Percentiles rank a stretch among this genome's conserved stretches.
These are phyloP conservation scores for Plusia festucae DNA, from an alignment of 2,888 invertebrate species.

Conservation along the genomic window DNA sequence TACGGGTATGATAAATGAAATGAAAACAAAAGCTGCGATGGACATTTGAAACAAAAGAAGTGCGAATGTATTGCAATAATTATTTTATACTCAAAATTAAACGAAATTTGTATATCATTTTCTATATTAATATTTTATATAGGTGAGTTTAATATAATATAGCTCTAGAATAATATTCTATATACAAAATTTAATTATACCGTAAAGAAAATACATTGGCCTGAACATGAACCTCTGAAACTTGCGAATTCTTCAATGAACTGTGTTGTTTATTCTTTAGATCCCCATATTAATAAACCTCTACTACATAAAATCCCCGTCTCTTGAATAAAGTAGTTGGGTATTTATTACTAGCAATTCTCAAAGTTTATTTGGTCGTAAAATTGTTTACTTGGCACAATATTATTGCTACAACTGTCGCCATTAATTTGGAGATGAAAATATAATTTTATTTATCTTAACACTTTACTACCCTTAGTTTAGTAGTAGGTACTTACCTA, in stretches of 20 bases:
- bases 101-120: too few relatives aligned
- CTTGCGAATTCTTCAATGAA: background rate
- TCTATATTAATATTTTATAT: too few relatives aligned
- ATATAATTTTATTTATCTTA: slow-evolving; percentile 9
- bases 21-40: too few relatives aligned
- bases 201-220: too few relatives aligned
- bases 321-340: background rate
- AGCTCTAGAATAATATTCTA: too few relatives aligned
- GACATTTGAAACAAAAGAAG: too few relatives aligned
- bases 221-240: too few relatives aligned
- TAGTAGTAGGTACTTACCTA: slow-evolving; percentile 23
- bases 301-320: background rate
- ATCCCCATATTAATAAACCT: background rate
- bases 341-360: slow-evolving; percentile 6
- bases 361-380: background rate
- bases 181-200: too few relatives aligned
- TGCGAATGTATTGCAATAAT: too few relatives aligned
- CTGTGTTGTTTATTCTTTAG: background rate
- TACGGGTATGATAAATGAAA: too few relatives aligned
- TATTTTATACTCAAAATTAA: too few relatives aligned
- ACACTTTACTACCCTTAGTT: slow-evolving; percentile 43
- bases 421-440: background rate
- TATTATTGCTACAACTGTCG: slow-evolving; percentile 4
- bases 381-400: slow-evolving; percentile 19
- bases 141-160: too few relatives aligned